Evolutionary conservation across 1,140 invertebrate species (phyloP), one percentile per base, ranked within the genome.

Genomic region (Drosophila carrolli): DNA sequence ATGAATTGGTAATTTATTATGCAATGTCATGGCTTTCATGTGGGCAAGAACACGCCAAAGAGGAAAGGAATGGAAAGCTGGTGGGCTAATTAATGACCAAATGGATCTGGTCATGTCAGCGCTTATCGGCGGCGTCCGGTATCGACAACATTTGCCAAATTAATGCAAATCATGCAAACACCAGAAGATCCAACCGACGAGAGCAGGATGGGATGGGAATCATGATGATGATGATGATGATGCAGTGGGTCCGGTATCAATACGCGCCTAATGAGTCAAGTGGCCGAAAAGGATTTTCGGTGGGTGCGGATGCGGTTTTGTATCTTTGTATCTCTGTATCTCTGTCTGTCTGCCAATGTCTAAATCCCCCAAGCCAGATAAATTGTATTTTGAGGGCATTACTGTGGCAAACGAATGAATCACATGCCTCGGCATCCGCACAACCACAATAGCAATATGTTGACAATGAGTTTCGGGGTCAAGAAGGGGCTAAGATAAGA

Each of bases 31-130:
- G 74, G 81, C 74, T 71, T 57, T 57, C 51, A 57, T 71, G 67
- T 71, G 67, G 67, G 35, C 35, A 9, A 23, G 35, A 46, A 23
- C 37, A 19, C 23, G 7, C 43, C 4, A 11, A 23, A 47, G 32
- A 40, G 51, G 65, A 8, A 19, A 32, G 7, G 19, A 48, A 29
- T 35, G 48, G 67, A 70, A 56, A 72, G 68, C 68, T 72, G 67
- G 80, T 80, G 79, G 84, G 84, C 84, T 88, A 88, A 88, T 88
- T 88, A 89, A 88, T 88, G 85, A 78, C 85, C 84, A 84, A 88
- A 80, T 75, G 66, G 66, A 77, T 71, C 81, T 75, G 80, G 76
- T 63, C 81, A 78, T 89, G 85, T 90, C 84, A 79, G 81, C 84
- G 83, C 82, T 88, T 86, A 86, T 86, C 82, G 79, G 57, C 65